These are phyloP conservation scores for Aphodius sticticus DNA, from an alignment of 2,888 invertebrate species.

Conservation along the genomic window DNA sequence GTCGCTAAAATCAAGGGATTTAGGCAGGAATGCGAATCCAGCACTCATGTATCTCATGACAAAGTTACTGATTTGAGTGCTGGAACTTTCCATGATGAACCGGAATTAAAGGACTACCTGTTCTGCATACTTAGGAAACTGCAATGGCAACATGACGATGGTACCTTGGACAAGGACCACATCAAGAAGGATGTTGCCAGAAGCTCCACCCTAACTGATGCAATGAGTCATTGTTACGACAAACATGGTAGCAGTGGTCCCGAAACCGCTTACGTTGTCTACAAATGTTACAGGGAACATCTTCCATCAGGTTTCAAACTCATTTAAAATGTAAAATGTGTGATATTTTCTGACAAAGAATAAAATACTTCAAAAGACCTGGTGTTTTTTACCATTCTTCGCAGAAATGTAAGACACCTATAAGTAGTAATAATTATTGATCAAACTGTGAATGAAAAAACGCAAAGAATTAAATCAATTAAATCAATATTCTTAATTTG, in stretches of 20 bases:
- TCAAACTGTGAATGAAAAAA: no score
- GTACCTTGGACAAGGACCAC: constrained; percentile 29
- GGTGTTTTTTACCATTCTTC: no score
- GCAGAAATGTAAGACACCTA: no score
- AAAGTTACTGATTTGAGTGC: constrained; percentile 45
- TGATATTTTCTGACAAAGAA: not conserved
- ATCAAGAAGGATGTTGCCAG: constrained; percentile 20
- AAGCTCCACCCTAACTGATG: not conserved
- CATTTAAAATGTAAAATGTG: constrained; percentile 27
- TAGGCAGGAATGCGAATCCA: constrained; percentile 44
- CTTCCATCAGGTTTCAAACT: constrained; percentile 19
- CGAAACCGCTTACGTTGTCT: constrained; percentile 36
- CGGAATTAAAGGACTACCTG: constrained; percentile 60
- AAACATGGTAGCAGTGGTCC: constrained; percentile 52
- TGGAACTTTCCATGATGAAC: constrained; percentile 62
- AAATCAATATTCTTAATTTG: no score
- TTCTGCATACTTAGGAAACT: constrained; percentile 60
- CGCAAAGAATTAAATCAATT: no score
- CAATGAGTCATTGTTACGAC: constrained; percentile 43
- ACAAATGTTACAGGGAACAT: constrained; percentile 38
- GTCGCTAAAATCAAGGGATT: constrained; percentile 55
- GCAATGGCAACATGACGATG: constrained; percentile 37
- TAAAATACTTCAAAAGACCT: no score
- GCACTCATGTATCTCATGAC: constrained; percentile 50
- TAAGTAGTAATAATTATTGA: no score